These are phyloP conservation scores for Daboia siamensis DNA, from an alignment of 2,113 vertebrate genomes.

Conservation along the genomic window DNA sequence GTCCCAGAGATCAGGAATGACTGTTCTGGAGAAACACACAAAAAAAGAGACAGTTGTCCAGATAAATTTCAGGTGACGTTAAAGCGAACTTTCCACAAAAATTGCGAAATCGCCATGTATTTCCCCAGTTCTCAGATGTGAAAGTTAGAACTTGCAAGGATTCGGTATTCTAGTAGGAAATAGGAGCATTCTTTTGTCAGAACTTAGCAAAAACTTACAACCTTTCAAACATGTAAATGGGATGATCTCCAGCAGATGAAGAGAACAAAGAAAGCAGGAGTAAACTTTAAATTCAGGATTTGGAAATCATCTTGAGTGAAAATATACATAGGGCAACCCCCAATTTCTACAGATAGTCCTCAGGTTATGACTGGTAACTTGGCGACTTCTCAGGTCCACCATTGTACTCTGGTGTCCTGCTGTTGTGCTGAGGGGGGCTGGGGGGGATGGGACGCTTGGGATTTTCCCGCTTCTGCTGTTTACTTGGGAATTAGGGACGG, in stretches of 20 bases:
- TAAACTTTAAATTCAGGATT: background rate
- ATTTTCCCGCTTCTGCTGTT: too few relatives aligned
- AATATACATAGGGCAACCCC: background rate
- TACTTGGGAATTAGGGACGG: too few relatives aligned
- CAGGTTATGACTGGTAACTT: too few relatives aligned
- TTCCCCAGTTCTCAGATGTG: background rate
- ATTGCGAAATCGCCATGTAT: background rate
- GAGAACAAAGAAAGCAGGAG: background rate
- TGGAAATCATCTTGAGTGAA: background rate
- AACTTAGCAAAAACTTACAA: background rate
- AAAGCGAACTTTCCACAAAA: background rate
- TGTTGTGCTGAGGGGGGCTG: too few relatives aligned
- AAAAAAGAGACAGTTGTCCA: background rate
- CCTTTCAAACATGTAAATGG: background rate
- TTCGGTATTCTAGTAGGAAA: background rate
- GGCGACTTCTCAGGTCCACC: too few relatives aligned
- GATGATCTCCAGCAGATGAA: background rate
- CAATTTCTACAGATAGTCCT: background rate
- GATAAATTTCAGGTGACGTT: background rate
- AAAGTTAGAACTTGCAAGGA: background rate
- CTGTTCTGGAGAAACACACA: conserved; percentile 68
- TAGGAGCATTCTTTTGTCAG: background rate
- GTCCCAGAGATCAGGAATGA: conserved; percentile 75
- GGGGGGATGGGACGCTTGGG: too few relatives aligned
- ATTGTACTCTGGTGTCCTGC: too few relatives aligned